These are phyloP conservation scores for Allygus modestus DNA, from an alignment of 2,888 invertebrate species.

Conservation along the genomic window DNA sequence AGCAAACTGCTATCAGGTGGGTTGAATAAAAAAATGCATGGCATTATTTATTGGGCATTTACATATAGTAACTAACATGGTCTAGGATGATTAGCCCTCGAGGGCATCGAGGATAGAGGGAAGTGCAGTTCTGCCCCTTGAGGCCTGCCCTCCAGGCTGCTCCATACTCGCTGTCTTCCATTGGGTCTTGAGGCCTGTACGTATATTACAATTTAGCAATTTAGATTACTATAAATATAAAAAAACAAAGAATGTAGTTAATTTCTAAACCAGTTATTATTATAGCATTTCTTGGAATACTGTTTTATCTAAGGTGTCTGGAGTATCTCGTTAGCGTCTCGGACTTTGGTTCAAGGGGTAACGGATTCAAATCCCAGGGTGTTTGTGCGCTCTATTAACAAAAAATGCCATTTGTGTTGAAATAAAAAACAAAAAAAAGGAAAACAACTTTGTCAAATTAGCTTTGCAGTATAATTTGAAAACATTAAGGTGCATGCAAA, in stretches of 20 bases:
- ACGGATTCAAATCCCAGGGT: too few species aligned
- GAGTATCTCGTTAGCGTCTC: too few species aligned
- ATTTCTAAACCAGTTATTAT: neutral
- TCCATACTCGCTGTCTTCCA: slow-evolving; percentile 14
- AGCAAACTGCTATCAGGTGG: too few species aligned
- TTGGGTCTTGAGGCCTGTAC: slow-evolving; percentile 13
- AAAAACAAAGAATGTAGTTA: neutral
- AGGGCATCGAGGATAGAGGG: slow-evolving; percentile 39
- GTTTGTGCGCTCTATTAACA: too few species aligned
- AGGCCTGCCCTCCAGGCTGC: slow-evolving; percentile 30
- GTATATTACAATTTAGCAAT: neutral
- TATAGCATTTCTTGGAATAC: neutral
- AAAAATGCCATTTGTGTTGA: too few species aligned
- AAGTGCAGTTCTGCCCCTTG: slow-evolving; percentile 17
- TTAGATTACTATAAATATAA: neutral
- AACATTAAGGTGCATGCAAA: too few species aligned
- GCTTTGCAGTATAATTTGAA: too few species aligned
- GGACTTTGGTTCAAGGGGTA: too few species aligned
- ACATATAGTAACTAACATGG: slow-evolving; percentile 27
- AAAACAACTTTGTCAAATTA: too few species aligned
- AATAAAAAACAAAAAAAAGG: too few species aligned
- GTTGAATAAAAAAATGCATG: too few species aligned
- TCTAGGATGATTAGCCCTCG: slow-evolving; percentile 21
- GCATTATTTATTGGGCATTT: neutral
- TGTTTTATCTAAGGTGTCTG: too few species aligned